A percentile compares a stretch with the other conserved stretches of the same genome.
Evolutionary conservation across 2,113 vertebrate species (phyloP).

Genomic region (Platysteira castanea): DNA sequence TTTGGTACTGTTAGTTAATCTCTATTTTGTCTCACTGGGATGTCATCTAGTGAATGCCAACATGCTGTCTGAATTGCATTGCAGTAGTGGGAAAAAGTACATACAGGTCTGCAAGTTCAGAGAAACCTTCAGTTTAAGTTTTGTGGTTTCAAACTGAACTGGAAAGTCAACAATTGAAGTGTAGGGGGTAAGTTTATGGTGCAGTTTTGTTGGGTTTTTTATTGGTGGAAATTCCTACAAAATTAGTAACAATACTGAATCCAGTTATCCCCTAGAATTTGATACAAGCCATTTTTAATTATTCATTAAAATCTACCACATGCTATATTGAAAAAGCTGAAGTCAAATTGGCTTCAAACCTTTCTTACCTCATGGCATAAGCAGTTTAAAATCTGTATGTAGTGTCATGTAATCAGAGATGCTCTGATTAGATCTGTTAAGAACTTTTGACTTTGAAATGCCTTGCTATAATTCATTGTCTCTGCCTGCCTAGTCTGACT

Average conservation of each 20-base stretch:
- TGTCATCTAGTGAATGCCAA: background rate
- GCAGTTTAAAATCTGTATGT: background rate
- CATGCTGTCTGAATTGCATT: background rate
- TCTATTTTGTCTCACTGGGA: accelerated
- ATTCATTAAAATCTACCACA: background rate
- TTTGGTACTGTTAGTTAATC: background rate
- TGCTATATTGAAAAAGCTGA: background rate
- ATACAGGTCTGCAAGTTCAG: background rate
- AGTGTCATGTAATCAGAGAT: background rate
- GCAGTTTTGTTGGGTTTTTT: background rate
- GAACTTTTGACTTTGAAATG: background rate
- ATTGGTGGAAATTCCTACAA: background rate
- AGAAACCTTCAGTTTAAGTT: background rate
- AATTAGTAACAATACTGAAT: background rate
- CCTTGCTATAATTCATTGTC: background rate
- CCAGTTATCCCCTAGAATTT: background rate
- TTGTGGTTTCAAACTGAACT: background rate
- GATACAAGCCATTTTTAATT: background rate
- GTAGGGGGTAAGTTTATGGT: background rate
- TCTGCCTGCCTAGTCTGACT: background rate
- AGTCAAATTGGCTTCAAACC: background rate
- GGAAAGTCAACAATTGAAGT: background rate
- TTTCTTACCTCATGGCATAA: background rate
- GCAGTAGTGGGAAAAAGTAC: background rate
- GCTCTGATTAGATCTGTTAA: background rate